Conservation (phyloP, 2,113 vertebrate genomes). For the Pachyramphus minor region DNA sequence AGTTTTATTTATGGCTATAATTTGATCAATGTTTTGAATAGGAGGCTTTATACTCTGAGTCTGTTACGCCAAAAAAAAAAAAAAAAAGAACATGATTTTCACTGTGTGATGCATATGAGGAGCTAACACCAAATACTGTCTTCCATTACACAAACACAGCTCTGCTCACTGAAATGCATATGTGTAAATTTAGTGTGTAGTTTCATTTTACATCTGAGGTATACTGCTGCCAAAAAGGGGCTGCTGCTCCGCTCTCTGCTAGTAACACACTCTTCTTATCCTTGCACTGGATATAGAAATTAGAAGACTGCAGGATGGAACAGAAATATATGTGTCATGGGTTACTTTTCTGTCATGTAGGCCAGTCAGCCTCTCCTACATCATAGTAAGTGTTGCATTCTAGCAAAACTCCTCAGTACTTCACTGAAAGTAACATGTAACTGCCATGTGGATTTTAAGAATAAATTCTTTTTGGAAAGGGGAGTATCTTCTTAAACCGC, state of each 20-base stretch:
- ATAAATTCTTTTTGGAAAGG: neutral
- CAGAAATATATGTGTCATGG: neutral
- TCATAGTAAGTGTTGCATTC: neutral
- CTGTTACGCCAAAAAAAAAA: neutral
- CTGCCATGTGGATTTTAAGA: neutral
- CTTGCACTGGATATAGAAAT: neutral
- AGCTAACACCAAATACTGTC: neutral
- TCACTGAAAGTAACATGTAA: neutral
- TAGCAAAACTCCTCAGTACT: neutral
- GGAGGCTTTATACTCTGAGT: neutral
- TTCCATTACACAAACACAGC: neutral
- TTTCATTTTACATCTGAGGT: neutral
- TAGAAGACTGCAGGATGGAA: neutral
- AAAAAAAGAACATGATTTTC: neutral
- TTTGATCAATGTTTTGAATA: constrained; percentile 29
- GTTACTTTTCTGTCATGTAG: neutral
- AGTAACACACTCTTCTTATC: neutral
- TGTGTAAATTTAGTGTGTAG: neutral
- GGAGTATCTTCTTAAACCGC: neutral
- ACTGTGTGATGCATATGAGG: neutral
- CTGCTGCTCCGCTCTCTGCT: neutral
- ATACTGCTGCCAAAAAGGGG: neutral
- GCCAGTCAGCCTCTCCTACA: neutral
- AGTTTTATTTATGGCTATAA: constrained; percentile 30
- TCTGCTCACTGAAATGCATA: neutral